Evolutionary conservation across 2,113 vertebrate genomes (phyloP).

Genomic region (Crypturellus undulatus): DNA sequence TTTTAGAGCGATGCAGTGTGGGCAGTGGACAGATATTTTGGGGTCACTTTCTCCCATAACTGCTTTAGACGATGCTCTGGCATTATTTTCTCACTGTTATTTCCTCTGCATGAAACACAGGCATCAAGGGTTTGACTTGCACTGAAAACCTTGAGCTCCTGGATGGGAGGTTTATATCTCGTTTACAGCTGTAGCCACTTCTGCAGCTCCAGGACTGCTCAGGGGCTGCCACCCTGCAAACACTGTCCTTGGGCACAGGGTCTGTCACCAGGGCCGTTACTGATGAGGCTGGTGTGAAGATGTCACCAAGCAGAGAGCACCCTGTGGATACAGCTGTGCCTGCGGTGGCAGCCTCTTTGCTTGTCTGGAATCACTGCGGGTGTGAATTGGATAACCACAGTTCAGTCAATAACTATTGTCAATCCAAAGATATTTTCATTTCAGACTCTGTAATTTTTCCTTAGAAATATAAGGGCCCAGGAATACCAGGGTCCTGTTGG

Average conservation of each 20-base stretch:
- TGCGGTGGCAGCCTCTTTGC: not conserved
- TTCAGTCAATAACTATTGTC: accelerated
- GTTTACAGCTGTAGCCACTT: not conserved
- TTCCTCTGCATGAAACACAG: not conserved
- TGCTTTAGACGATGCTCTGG: slow-evolving; percentile 11
- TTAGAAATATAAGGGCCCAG: not conserved
- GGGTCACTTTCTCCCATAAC: not conserved
- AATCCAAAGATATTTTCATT: not conserved
- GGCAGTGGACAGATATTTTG: not conserved
- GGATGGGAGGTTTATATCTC: not conserved
- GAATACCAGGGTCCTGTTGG: not conserved
- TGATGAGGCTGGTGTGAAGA: not conserved
- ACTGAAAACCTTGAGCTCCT: not conserved
- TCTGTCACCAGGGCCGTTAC: not conserved
- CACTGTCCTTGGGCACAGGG: not conserved
- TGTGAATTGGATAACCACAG: not conserved
- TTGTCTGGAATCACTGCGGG: not conserved
- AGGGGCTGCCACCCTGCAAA: not conserved
- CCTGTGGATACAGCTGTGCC: not conserved
- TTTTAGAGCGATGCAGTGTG: not conserved
- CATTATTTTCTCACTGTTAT: not conserved
- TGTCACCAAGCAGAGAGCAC: not conserved
- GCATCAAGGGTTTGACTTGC: slow-evolving; percentile 31
- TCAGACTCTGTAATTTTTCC: not conserved
- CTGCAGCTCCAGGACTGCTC: not conserved